These are phyloP conservation scores for Timandra comae DNA, from an alignment of 2,888 invertebrate genomes.

Conservation along the genomic window DNA sequence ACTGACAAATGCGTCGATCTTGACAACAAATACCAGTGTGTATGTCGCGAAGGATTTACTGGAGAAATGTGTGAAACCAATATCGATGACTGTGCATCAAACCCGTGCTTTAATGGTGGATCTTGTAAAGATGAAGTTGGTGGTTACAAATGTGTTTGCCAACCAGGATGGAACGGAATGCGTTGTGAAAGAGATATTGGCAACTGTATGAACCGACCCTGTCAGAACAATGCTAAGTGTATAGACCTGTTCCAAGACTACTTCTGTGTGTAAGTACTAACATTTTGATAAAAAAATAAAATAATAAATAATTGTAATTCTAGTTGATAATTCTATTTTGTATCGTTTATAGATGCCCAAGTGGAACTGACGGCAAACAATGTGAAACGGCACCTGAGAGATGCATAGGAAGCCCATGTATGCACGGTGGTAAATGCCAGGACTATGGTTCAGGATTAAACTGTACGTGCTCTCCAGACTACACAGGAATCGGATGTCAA, in stretches of 20 bases:
- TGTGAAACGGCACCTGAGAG: constrained; percentile 98
- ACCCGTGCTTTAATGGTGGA: constrained; percentile 93
- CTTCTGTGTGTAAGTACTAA: constrained; percentile 88
- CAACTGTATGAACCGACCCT: constrained; percentile 89
- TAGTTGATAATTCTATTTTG: constrained; percentile 1
- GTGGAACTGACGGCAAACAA: constrained; percentile 96
- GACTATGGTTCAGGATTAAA: constrained; percentile 97
- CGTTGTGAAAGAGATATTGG: constrained; percentile 93
- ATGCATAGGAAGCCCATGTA: constrained; percentile 94
- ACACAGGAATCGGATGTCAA: constrained; percentile 92
- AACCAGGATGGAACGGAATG: constrained; percentile 90
- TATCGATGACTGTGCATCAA: constrained; percentile 89
- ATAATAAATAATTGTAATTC: background rate
- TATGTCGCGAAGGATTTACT: constrained; percentile 91
- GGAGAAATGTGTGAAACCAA: constrained; percentile 91
- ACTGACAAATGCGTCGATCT: constrained; percentile 93
- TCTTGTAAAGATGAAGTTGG: constrained; percentile 91
- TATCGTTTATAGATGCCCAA: constrained; percentile 82
- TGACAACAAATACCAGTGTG: constrained; percentile 90
- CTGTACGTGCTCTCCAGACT: constrained; percentile 93
- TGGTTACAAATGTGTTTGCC: constrained; percentile 88
- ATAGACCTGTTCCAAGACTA: constrained; percentile 94
- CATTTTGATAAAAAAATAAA: too few relatives aligned
- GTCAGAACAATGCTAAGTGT: constrained; percentile 94
- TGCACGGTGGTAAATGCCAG: constrained; percentile 96